These are phyloP conservation scores for Digitonthophagus gazella DNA, from an alignment of 2,888 invertebrate genomes.

Conservation along the genomic window DNA sequence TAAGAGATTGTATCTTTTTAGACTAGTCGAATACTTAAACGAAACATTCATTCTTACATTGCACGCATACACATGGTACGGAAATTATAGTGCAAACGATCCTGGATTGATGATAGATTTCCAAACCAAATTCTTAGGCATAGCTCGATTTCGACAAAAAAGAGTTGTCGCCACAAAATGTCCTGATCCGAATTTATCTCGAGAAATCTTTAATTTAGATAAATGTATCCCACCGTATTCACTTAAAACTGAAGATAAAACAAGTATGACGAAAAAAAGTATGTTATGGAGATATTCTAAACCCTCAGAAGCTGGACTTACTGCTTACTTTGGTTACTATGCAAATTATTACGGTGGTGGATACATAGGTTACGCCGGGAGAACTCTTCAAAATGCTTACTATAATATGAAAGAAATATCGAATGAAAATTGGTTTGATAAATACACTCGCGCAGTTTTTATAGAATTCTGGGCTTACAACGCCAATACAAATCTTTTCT, in stretches of 20 bases:
- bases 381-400: slow-evolving; percentile 30
- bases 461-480: slow-evolving; percentile 35
- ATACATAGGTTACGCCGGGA: slow-evolving; percentile 30
- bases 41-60: slow-evolving; percentile 24
- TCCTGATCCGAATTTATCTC: slow-evolving; percentile 1
- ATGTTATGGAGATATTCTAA: slow-evolving; percentile 18
- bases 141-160: slow-evolving; percentile 33
- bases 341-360: slow-evolving; percentile 31
- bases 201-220: slow-evolving; percentile 19
- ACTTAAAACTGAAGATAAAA: background rate
- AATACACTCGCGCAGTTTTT: slow-evolving; percentile 30
- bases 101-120: slow-evolving; percentile 33
- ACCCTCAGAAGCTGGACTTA: slow-evolving; percentile 13
- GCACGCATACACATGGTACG: slow-evolving; percentile 33
- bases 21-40: slow-evolving; percentile 29
- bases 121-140: slow-evolving; percentile 33
- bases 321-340: slow-evolving; percentile 16
- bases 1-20: slow-evolving; percentile 18
- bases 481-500: slow-evolving; percentile 34
- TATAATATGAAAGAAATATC: slow-evolving; percentile 29
- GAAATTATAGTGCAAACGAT: slow-evolving; percentile 27
- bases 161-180: slow-evolving; percentile 29
- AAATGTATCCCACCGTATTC: slow-evolving; percentile 30
- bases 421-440: slow-evolving; percentile 31
- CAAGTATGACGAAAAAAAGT: background rate